These are phyloP conservation scores for Scomber scombrus DNA, from an alignment of 2,113 vertebrate species.

Conservation along the genomic window DNA sequence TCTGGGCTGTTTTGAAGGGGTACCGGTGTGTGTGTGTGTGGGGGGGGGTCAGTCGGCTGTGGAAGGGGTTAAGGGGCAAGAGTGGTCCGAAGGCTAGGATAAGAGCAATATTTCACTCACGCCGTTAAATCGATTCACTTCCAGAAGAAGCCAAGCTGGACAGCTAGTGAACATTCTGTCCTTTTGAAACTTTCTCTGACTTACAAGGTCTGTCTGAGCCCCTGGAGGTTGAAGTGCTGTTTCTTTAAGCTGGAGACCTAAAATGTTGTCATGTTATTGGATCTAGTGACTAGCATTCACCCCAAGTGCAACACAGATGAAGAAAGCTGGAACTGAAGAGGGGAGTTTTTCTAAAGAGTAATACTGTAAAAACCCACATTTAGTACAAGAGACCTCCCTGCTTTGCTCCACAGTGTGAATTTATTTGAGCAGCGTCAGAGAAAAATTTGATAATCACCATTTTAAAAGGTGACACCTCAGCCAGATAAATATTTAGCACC, in stretches of 20 bases:
- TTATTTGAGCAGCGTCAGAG: constrained; percentile 3
- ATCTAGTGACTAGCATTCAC: constrained; percentile 58
- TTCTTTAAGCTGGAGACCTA: constrained; percentile 16
- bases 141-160: constrained; percentile 36
- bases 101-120: constrained; percentile 75
- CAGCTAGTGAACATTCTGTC: constrained; percentile 39
- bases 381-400: constrained; percentile 28
- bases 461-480: constrained; percentile 7
- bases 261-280: constrained; percentile 46
- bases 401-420: constrained; percentile 14
- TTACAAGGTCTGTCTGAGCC: constrained; percentile 32
- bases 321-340: constrained; percentile 28
- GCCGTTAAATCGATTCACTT: constrained; percentile 75
- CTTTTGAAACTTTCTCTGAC: constrained; percentile 36
- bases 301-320: constrained; percentile 22
- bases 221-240: constrained; percentile 10
- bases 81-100: constrained; percentile 60
- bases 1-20: constrained; percentile 40
- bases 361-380: constrained; percentile 14
- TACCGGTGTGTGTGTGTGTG: too few species aligned
- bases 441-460: constrained; percentile 20
- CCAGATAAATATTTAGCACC: neutral
- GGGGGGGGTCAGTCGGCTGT: constrained; percentile 16
- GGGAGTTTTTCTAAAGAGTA: constrained; percentile 27
- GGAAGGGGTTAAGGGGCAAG: constrained; percentile 60